Evolutionary conservation across 2,888 invertebrate species (phyloP).

Genomic region (Ennomos erosarius): DNA sequence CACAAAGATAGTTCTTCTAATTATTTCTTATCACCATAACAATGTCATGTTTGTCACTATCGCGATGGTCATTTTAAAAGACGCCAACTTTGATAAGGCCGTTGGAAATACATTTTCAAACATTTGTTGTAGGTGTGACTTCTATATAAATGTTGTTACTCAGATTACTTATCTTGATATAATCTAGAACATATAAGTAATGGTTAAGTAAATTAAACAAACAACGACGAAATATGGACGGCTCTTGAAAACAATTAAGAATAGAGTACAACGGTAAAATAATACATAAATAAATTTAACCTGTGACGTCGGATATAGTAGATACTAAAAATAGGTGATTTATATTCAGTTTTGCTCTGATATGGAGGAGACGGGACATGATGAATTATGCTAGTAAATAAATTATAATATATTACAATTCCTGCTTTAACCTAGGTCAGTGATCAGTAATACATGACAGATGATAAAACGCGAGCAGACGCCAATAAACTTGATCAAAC

Average conservation of each 20-base stretch:
- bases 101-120: conserved; percentile 28
- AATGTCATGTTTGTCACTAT: conserved; percentile 23
- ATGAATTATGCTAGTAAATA: conserved; percentile 43
- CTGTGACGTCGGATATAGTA: no score
- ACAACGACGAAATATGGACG: conserved; percentile 5
- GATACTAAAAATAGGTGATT: conserved; percentile 15
- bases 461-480: conserved; percentile 18
- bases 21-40: conserved; percentile 22
- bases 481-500: not conserved
- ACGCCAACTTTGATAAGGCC: conserved; percentile 21
- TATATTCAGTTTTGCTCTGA: conserved; percentile 14
- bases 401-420: conserved; percentile 40
- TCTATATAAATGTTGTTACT: conserved; percentile 22
- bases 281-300: no score
- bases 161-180: conserved; percentile 22
- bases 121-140: conserved; percentile 26
- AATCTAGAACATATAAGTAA: conserved; percentile 17
- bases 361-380: conserved; percentile 34
- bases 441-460: conserved; percentile 39
- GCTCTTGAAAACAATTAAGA: conserved; percentile 1
- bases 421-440: conserved; percentile 58
- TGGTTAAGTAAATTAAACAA: conserved; percentile 11
- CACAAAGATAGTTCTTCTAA: conserved; percentile 5
- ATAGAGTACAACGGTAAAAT: no score
- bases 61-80: conserved; percentile 28